phyloP scores from a whole-genome alignment of 2,797 vertebrate genomes.

The Yasuhikotakia modesta region DNA sequence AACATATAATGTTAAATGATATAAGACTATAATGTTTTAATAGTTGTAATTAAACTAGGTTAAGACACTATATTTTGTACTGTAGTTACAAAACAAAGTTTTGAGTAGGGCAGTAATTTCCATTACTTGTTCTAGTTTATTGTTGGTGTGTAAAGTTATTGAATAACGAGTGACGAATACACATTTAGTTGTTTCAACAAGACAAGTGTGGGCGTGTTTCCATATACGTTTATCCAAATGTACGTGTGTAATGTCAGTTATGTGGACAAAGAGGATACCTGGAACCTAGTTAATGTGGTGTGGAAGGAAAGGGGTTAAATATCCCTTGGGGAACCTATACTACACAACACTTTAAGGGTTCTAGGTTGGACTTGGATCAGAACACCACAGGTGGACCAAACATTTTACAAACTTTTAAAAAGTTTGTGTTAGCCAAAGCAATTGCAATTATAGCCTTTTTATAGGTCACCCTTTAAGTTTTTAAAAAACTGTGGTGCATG shows the following conservation, averaged over 20 bases:
- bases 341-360: background rate
- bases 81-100: background rate
- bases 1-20: background rate
- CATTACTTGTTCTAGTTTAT: background rate
- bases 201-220: slow-evolving; percentile 17
- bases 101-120: slow-evolving; percentile 6
- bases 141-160: background rate
- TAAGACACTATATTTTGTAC: background rate
- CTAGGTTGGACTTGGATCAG: background rate
- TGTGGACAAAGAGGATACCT: slow-evolving; percentile 18
- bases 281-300: slow-evolving; percentile 21
- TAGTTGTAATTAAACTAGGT: background rate
- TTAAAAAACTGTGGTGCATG: background rate
- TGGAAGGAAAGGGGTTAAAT: slow-evolving; percentile 10
- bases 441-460: background rate
- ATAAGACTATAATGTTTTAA: background rate
- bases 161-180: slow-evolving; percentile 34
- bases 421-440: background rate
- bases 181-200: slow-evolving; percentile 34
- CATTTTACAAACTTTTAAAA: background rate
- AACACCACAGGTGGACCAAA: background rate
- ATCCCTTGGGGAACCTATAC: background rate
- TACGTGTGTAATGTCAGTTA: slow-evolving; percentile 12
- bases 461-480: background rate
- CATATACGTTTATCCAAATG: slow-evolving; percentile 20